These are phyloP conservation scores for Osmerus eperlanus DNA, from an alignment of 2,113 vertebrate species.

Conservation along the genomic window DNA sequence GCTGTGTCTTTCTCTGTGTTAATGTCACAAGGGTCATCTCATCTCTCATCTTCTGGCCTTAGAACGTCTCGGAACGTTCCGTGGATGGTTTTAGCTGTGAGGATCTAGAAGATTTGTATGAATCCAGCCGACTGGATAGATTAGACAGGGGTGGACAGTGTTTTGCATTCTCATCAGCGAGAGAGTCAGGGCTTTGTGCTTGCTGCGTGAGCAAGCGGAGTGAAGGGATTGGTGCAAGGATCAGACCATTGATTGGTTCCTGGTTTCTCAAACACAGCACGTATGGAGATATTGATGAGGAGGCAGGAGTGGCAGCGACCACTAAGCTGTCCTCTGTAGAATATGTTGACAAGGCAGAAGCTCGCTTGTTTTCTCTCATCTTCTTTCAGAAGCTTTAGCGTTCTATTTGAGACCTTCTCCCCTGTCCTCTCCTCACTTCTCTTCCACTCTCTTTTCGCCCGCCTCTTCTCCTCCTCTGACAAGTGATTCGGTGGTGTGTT, in stretches of 20 bases:
- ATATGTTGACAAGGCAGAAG: constrained; percentile 43
- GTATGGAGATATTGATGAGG: constrained; percentile 43
- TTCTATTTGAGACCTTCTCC: neutral
- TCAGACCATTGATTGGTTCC: constrained; percentile 44
- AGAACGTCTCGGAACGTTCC: too few relatives aligned
- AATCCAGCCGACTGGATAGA: too few relatives aligned
- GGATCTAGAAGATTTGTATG: too few relatives aligned
- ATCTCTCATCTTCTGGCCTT: too few relatives aligned
- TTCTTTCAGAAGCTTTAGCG: too few relatives aligned
- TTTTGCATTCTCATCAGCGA: neutral
- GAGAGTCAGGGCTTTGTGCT: neutral
- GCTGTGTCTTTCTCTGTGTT: neutral
- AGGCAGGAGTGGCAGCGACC: constrained; percentile 25
- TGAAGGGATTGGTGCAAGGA: constrained; percentile 5
- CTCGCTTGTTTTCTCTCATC: constrained; percentile 4
- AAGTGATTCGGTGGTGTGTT: too few relatives aligned
- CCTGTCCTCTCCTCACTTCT: neutral
- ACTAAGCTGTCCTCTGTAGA: constrained; percentile 30
- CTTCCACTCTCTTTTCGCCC: neutral
- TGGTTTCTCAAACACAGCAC: constrained; percentile 46
- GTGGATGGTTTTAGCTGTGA: too few relatives aligned
- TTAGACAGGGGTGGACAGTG: neutral
- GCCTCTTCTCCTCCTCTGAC: neutral
- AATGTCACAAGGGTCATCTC: neutral
- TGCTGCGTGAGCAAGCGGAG: constrained; percentile 1